Percentiles rank a stretch among this genome's conserved stretches.
phyloP scores from a whole-genome alignment of 2,797 vertebrate genomes.

The Mycteria americana region DNA sequence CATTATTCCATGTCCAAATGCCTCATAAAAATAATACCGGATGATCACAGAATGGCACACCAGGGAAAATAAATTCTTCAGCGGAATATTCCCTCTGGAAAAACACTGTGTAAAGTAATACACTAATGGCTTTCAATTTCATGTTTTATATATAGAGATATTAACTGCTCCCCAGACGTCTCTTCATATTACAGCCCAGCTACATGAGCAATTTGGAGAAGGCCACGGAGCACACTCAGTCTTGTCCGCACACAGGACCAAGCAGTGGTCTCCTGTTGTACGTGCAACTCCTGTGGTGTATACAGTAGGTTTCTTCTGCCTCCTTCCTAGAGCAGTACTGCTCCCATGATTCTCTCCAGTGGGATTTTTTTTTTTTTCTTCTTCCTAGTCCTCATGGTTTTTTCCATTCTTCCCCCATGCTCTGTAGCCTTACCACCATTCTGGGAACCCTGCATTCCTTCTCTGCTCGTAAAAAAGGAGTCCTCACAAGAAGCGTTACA shows the following conservation, averaged over 20 bases:
- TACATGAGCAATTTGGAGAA: constrained; percentile 49
- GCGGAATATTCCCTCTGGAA: constrained; percentile 66
- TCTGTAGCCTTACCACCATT: neutral
- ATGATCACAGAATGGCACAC: constrained; percentile 65
- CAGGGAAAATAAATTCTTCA: constrained; percentile 69
- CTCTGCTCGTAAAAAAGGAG: neutral
- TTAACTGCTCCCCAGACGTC: constrained; percentile 73
- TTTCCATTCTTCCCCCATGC: constrained; percentile 2
- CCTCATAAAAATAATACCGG: constrained; percentile 74
- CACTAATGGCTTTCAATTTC: constrained; percentile 74
- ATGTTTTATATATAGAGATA: constrained; percentile 71
- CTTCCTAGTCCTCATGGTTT: neutral
- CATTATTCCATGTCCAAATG: constrained; percentile 74
- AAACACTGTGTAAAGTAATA: constrained; percentile 74
- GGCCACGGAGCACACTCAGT: neutral
- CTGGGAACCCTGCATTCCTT: constrained; percentile 22
- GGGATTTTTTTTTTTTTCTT: neutral
- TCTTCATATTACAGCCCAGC: constrained; percentile 64
- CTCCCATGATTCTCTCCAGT: neutral
- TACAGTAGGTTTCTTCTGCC: neutral
- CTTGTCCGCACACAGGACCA: neutral
- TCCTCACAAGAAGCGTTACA: neutral
- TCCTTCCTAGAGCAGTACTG: neutral
- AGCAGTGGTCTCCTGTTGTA: neutral
- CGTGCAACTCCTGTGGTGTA: neutral